Base-by-base conservation (phyloP, 2,113 vertebrate genomes). In the Cettia cetti region DNA sequence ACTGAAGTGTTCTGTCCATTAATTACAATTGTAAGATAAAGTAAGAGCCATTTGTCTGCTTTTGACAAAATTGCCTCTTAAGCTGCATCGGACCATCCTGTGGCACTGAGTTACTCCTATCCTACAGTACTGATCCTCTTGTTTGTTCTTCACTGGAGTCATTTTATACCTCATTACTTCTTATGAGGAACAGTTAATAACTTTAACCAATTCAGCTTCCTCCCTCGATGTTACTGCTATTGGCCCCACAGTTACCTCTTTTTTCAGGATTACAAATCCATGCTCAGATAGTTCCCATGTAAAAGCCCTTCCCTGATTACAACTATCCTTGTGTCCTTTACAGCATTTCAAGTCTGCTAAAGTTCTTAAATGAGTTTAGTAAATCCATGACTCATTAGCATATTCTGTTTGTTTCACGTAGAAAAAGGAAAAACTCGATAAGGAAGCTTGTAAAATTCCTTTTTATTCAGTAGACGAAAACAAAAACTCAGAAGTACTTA, bases 261-360 rank as follows among this genome's bases (percentile, higher is more conserved):
- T 94, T 75, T 64, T 90, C 70, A 68, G 56, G 20, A 60, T 79
- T 85, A 31, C 24, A 86, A 52, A 66, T 11, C 4, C 20, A 28
- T 0, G 0, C 6, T 24, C 7, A 24, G 8, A 61, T 56, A 70
- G 35, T 44, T 31, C 50, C 84, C 11, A 33, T 0, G 0, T 20
- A 20, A 27, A 91, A 86, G 30, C 14, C 18, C 15, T 44, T 87
- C 17, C 22, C 37, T 49, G 19, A 35, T 93, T 88, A 77, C 50
- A 81, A 10, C 23, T 18, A 13, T 14, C 18, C 5, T 27, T 89
- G 3, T 37, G 9, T 61, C 33, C 12, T 70, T 85, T 74, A 57
- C 4, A 50, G 33, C 3, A 66, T 72, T 69, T 28, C 66, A 82
- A 37, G 20, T 47, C 40, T 85, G 16, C 52, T 78, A 1, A 71